phyloP scores from a whole-genome alignment of 2,797 vertebrate genomes.

The Rhinella marina region DNA sequence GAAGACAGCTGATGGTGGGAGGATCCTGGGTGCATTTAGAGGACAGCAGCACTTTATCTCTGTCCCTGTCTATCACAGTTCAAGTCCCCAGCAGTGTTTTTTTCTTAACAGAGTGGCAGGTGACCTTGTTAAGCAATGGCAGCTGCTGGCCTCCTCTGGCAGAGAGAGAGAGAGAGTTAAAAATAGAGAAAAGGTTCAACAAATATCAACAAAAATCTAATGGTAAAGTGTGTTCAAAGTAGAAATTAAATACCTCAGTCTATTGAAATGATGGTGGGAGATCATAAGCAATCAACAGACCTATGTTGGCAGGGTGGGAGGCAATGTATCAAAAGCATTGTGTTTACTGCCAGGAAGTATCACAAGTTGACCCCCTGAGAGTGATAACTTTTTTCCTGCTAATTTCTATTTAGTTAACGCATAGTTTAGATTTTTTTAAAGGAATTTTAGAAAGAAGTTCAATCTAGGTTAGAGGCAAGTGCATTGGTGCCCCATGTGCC shows the following conservation, averaged over 20 bases:
- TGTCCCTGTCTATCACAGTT: constrained; percentile 36
- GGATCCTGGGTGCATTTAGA: constrained; percentile 16
- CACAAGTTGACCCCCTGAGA: constrained; percentile 18
- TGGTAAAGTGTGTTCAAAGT: constrained; percentile 21
- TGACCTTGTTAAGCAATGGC: constrained; percentile 15
- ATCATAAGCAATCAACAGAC: constrained; percentile 38
- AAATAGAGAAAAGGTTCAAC: background rate
- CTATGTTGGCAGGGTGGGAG: background rate
- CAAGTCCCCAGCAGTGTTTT: constrained; percentile 10
- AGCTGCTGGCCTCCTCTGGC: background rate
- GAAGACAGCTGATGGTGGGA: constrained; percentile 47
- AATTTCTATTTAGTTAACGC: background rate
- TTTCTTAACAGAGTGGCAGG: background rate
- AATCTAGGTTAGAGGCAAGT: background rate
- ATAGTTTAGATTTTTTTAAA: background rate
- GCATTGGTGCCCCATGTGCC: background rate
- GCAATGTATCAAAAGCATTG: background rate
- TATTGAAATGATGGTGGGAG: constrained; percentile 37
- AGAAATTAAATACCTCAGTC: constrained; percentile 39
- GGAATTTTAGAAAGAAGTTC: background rate
- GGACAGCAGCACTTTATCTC: constrained; percentile 3
- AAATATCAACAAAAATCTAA: constrained; percentile 17
- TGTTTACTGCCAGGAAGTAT: constrained; percentile 27
- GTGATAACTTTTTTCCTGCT: background rate
- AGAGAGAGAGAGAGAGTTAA: background rate